Conservation (phyloP, 2,113 vertebrate genomes). For the Ptilonorhynchus violaceus region DNA sequence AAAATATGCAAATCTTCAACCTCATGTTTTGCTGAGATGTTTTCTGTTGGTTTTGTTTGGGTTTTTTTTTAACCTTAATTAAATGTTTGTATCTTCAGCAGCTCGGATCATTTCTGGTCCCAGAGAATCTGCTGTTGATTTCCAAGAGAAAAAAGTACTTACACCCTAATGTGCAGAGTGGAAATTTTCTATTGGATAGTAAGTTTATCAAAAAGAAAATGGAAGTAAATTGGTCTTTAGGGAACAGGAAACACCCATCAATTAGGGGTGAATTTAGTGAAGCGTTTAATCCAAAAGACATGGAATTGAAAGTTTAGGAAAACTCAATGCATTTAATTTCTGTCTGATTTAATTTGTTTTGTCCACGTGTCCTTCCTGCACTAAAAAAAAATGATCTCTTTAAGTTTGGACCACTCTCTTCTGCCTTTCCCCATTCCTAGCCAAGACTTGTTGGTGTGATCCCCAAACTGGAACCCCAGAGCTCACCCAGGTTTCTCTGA, state of each 20-base stretch:
- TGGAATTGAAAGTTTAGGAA: not conserved
- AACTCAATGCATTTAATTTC: not conserved
- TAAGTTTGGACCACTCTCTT: not conserved
- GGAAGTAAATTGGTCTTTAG: not conserved
- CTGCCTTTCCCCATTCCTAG: not conserved
- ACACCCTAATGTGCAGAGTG: not conserved
- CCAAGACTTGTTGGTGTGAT: not conserved
- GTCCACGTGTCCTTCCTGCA: not conserved
- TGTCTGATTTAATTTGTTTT: not conserved
- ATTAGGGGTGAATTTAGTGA: not conserved
- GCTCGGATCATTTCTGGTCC: not conserved
- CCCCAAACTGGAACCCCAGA: not conserved
- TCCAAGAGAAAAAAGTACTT: not conserved
- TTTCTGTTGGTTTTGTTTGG: not conserved
- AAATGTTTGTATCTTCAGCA: not conserved
- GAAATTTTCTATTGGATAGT: not conserved
- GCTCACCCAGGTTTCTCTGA: not conserved
- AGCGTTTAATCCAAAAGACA: not conserved
- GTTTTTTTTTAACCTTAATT: not conserved
- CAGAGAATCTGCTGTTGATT: not conserved
- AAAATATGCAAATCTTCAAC: not conserved
- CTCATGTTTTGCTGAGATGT: not conserved
- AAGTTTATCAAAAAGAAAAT: not conserved
- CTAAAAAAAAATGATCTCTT: not conserved
- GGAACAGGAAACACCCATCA: not conserved